Evolutionary conservation across 2,888 invertebrate genomes (phyloP).

Genomic region (Nomada ruficornis): DNA sequence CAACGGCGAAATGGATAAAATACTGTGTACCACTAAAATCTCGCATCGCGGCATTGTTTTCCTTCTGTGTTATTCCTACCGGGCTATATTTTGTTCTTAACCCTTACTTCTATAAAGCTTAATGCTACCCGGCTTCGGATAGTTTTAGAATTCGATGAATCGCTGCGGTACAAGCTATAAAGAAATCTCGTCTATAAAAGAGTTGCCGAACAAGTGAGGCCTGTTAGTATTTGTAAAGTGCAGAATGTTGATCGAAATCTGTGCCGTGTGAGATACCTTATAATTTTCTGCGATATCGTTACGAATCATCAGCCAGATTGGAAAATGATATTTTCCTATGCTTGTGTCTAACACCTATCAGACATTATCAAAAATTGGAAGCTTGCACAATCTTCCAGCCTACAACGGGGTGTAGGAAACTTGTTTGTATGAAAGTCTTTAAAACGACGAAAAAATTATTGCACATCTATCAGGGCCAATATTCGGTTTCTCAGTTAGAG

Average conservation of each 20-base stretch:
- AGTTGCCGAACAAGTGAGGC: constrained; percentile 34
- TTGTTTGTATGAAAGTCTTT: neutral
- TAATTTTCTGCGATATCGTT: constrained; percentile 3
- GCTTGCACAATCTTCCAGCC: neutral
- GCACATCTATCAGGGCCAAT: neutral
- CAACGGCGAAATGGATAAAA: constrained; percentile 6
- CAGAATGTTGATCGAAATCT: constrained; percentile 30
- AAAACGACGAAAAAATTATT: constrained; percentile 22
- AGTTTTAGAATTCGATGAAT: constrained; percentile 58
- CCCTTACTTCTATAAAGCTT: constrained; percentile 39
- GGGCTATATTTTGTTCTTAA: neutral
- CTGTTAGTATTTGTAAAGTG: constrained; percentile 29
- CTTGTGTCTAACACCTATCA: too few species aligned
- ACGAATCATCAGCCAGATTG: constrained; percentile 3
- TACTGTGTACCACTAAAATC: constrained; percentile 40
- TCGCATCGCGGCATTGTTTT: neutral
- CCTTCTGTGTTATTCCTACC: neutral
- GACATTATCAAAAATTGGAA: neutral
- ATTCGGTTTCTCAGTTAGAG: neutral
- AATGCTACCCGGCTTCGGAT: constrained; percentile 20
- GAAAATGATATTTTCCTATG: neutral
- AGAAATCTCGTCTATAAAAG: constrained; percentile 33
- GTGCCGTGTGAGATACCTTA: constrained; percentile 15
- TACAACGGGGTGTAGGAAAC: neutral
- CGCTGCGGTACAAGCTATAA: constrained; percentile 33